These are phyloP conservation scores for Chrysoperla carnea DNA, from an alignment of 1,140 invertebrate species.

Conservation along the genomic window DNA sequence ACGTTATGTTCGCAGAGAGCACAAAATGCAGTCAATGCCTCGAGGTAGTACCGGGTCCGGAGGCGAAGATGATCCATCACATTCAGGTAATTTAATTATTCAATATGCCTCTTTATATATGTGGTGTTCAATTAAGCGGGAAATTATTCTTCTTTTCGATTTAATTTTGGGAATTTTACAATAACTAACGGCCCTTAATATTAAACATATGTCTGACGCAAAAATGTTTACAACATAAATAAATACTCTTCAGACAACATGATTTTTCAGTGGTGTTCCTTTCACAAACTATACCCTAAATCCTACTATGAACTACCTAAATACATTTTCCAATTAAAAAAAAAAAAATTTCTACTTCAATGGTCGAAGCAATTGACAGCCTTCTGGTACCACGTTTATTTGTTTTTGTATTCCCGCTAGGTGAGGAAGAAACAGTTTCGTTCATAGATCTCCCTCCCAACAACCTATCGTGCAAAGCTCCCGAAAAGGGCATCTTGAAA, in stretches of 20 bases:
- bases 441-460: constrained; percentile 65
- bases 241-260: no score
- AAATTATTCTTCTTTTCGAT: neutral
- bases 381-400: neutral
- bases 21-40: constrained; percentile 53
- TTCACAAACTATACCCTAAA: no score
- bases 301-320: no score
- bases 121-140: neutral
- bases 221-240: no score
- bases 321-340: neutral
- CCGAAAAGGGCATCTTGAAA: constrained; percentile 79
- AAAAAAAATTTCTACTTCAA: neutral
- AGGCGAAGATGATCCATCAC: constrained; percentile 51
- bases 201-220: no score
- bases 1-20: constrained; percentile 42
- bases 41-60: constrained; percentile 43
- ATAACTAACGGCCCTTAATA: neutral
- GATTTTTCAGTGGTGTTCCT: no score
- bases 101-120: neutral
- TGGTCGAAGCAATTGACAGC: neutral
- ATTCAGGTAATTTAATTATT: constrained; percentile 36
- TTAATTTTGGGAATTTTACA: neutral
- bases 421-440: constrained; percentile 58
- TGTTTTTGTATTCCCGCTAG: constrained; percentile 23
- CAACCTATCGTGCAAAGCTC: constrained; percentile 57